Evolutionary conservation across 64 coral and sea anemone species (phyloP).

Genomic region (Catalaphyllia jardinei): DNA sequence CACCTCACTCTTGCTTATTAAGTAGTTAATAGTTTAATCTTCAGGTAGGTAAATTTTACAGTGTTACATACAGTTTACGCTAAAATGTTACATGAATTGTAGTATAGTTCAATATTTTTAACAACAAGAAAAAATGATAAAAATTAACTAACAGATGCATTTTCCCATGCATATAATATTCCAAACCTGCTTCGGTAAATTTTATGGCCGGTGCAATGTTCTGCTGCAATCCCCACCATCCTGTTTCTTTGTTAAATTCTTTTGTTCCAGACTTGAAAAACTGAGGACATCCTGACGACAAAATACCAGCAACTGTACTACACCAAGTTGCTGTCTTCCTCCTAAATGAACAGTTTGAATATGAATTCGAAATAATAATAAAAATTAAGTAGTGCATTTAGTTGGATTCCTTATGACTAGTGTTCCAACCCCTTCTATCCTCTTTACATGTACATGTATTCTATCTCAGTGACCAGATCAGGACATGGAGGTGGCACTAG

Average conservation of each 20-base stretch:
- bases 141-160: background rate
- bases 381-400: no score
- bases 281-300: constrained; percentile 82
- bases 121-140: background rate
- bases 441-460: no score
- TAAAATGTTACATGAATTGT: no score
- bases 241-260: constrained; percentile 79
- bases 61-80: no score
- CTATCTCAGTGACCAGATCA: no score
- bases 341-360: constrained; percentile 13
- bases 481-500: no score
- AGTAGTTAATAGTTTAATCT: no score
- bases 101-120: no score
- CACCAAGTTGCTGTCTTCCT: constrained; percentile 69
- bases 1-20: no score
- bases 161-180: background rate
- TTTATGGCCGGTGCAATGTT: constrained; percentile 73
- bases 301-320: constrained; percentile 81
- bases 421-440: no score
- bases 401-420: no score
- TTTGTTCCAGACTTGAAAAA: constrained; percentile 74
- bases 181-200: constrained; percentile 35
- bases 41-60: no score
- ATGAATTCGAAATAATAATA: background rate
- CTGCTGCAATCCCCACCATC: constrained; percentile 84